Evolutionary conservation across 2,888 invertebrate species (phyloP).

Genomic region (Campoletis raptor): DNA sequence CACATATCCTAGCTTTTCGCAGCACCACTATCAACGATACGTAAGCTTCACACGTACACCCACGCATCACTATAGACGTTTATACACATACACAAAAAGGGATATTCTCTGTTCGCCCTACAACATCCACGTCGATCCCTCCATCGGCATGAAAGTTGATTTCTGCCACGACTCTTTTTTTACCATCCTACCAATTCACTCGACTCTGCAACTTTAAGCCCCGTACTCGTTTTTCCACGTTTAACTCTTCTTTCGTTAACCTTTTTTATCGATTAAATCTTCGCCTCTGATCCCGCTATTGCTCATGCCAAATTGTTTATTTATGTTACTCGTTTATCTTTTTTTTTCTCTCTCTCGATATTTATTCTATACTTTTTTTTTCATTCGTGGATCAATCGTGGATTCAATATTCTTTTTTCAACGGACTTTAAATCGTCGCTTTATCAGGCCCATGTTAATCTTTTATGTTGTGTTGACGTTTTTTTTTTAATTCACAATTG

Average conservation of each 20-base stretch:
- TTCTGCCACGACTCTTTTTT: constrained; percentile 5
- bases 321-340: not conserved
- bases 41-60: constrained; percentile 4
- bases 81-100: constrained; percentile 19
- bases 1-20: constrained; percentile 44
- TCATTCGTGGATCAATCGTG: not conserved
- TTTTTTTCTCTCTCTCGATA: not conserved
- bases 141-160: constrained; percentile 47
- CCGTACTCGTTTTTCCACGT: constrained; percentile 7
- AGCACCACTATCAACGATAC: constrained; percentile 22
- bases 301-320: constrained; percentile 10
- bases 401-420: not conserved
- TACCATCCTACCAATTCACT: constrained; percentile 4
- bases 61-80: not conserved
- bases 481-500: not conserved
- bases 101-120: constrained; percentile 6
- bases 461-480: not conserved
- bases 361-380: not conserved
- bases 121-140: constrained; percentile 34
- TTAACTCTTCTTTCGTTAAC: constrained; percentile 19
- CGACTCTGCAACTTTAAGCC: constrained; percentile 6
- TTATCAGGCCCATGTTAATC: not conserved
- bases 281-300: constrained; percentile 2
- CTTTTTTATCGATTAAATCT: constrained; percentile 23
- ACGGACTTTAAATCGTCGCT: not conserved